Evolutionary conservation across 1,140 invertebrate genomes (phyloP).

Genomic region (Liolophura sinensis): DNA sequence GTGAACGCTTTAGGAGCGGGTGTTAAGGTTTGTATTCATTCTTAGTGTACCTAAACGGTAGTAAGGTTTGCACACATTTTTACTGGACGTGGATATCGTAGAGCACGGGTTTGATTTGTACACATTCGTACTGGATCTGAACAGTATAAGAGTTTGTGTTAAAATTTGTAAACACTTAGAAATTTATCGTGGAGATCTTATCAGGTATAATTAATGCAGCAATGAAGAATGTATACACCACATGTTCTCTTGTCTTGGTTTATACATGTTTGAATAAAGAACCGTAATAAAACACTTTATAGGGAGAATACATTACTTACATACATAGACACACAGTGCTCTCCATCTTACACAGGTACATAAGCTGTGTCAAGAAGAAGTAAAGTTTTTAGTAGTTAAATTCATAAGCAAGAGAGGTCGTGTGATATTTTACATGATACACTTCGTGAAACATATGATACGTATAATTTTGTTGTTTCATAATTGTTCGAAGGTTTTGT

Average conservation of each 20-base stretch:
- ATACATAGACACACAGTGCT: too few species aligned
- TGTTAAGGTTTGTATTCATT: slow-evolving; percentile 11
- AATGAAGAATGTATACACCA: too few species aligned
- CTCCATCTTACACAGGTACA: neutral
- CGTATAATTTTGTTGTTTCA: neutral
- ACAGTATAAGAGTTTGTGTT: too few species aligned
- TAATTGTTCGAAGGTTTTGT: neutral
- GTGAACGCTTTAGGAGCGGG: neutral
- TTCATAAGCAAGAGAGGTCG: neutral
- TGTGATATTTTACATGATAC: neutral
- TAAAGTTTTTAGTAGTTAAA: neutral
- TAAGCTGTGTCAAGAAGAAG: neutral
- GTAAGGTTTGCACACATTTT: slow-evolving; percentile 12
- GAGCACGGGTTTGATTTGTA: too few species aligned
- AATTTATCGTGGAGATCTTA: too few species aligned
- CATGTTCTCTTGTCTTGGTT: too few species aligned
- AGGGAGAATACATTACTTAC: too few species aligned
- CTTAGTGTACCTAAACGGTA: slow-evolving; percentile 14
- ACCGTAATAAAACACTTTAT: too few species aligned
- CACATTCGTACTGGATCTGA: slow-evolving; percentile 58
- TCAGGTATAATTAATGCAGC: too few species aligned
- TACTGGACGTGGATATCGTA: neutral
- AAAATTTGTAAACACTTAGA: too few species aligned
- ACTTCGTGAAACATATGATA: neutral
- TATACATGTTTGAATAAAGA: too few species aligned